phyloP scores from a whole-genome alignment of 2,888 invertebrate species.

The Agrochola circellaris region DNA sequence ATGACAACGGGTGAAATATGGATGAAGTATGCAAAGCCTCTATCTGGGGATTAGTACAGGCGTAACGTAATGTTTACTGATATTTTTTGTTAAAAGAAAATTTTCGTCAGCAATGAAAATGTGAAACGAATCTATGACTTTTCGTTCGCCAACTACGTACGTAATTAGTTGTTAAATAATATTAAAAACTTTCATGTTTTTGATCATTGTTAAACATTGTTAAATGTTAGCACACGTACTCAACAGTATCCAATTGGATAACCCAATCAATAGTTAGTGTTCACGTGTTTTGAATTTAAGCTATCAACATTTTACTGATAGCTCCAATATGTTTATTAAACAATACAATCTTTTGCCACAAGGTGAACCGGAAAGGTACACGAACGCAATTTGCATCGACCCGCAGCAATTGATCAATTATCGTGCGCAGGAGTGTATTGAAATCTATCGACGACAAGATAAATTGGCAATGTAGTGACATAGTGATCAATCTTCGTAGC shows the following conservation, averaged over 20 bases:
- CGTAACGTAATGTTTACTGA: neutral
- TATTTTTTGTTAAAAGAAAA: neutral
- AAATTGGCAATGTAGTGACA: slow-evolving; percentile 32
- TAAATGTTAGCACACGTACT: neutral
- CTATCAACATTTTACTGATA: slow-evolving; percentile 8
- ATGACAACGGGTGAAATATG: neutral
- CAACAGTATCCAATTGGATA: neutral
- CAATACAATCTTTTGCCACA: slow-evolving; percentile 9
- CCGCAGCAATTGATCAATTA: slow-evolving; percentile 33
- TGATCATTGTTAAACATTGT: too few relatives aligned
- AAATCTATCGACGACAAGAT: slow-evolving; percentile 37
- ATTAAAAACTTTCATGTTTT: neutral
- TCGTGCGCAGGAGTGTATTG: slow-evolving; percentile 47
- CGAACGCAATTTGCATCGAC: slow-evolving; percentile 30
- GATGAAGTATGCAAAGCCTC: neutral
- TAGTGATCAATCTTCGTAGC: slow-evolving; percentile 39
- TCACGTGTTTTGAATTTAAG: neutral
- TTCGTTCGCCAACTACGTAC: too few relatives aligned
- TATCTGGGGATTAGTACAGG: too few relatives aligned
- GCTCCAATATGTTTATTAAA: slow-evolving; percentile 24
- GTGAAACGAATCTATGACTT: neutral
- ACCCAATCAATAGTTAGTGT: neutral
- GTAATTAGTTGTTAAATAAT: neutral
- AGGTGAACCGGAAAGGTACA: slow-evolving; percentile 29
- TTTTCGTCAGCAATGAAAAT: neutral